Conservation (phyloP, 2,888 invertebrate genomes). For the Ferrisia virgata region DNA sequence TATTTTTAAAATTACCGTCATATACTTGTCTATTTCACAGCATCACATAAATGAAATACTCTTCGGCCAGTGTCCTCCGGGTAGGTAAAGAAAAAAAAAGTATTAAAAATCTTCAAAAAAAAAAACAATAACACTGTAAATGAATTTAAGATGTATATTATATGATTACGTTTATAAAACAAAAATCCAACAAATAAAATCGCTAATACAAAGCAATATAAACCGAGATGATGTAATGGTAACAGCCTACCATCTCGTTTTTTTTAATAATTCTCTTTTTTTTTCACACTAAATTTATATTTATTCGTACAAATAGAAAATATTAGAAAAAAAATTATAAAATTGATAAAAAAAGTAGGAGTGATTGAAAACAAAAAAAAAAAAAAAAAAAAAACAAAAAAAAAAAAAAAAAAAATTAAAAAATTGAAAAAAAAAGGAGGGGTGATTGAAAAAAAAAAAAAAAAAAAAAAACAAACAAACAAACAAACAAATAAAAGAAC, state of each 20-base stretch:
- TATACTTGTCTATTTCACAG: too few species aligned
- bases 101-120: too few species aligned
- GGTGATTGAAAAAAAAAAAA: conserved; percentile 14
- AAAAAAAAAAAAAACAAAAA: conserved; percentile 7
- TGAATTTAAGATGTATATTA: conserved; percentile 23
- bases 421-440: conserved; percentile 22
- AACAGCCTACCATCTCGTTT: conserved; percentile 23
- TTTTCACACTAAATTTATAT: conserved; percentile 10
- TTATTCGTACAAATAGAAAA: conserved; percentile 20
- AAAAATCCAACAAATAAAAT: conserved; percentile 30
- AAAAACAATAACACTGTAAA: too few species aligned
- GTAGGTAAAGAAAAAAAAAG: too few species aligned
- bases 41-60: too few species aligned
- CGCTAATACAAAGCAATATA: conserved; percentile 26
- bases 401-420: conserved; percentile 13
- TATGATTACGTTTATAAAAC: conserved; percentile 26
- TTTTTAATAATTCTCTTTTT: conserved; percentile 7
- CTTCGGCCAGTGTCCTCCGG: too few species aligned
- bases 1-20: too few species aligned
- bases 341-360: conserved; percentile 28
- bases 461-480: too few species aligned
- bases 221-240: conserved; percentile 21
- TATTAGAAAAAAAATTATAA: conserved; percentile 29
- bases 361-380: conserved; percentile 10
- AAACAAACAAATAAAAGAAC: too few species aligned